phyloP scores from a whole-genome alignment of 2,888 invertebrate species.

The Chorisops tibialis region DNA sequence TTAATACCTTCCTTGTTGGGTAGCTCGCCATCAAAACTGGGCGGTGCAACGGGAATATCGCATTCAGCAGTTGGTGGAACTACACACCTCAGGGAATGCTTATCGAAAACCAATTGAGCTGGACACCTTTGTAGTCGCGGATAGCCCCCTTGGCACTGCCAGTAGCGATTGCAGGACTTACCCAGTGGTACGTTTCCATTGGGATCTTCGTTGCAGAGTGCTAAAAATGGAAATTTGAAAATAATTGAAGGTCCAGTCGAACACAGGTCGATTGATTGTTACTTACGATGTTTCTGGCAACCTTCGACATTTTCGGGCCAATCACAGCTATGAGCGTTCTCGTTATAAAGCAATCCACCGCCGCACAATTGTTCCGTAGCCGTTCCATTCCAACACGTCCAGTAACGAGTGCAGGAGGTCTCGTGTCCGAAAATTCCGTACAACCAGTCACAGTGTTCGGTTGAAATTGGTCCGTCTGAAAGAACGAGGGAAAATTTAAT shows the following conservation, averaged over 20 bases:
- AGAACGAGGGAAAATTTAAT: neutral
- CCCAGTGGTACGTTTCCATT: conserved; percentile 89
- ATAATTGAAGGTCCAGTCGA: neutral
- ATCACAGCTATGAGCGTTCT: conserved; percentile 86
- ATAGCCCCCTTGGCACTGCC: conserved; percentile 93
- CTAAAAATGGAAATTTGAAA: conserved; percentile 56
- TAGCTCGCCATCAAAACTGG: conserved; percentile 58
- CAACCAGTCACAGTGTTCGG: conserved; percentile 88
- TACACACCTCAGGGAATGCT: conserved; percentile 75
- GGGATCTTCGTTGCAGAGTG: conserved; percentile 85
- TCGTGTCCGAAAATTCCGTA: conserved; percentile 93
- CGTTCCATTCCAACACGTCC: conserved; percentile 95
- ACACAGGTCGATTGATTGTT: too few species aligned
- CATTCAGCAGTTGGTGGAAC: conserved; percentile 89
- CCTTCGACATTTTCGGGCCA: conserved; percentile 93
- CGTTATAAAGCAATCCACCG: conserved; percentile 86
- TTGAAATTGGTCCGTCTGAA: conserved; percentile 75
- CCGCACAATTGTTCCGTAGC: conserved; percentile 90
- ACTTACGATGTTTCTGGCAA: conserved; percentile 91
- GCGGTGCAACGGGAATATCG: conserved; percentile 75
- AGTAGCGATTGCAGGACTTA: conserved; percentile 90
- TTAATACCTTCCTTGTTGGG: conserved; percentile 25
- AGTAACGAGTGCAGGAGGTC: conserved; percentile 88
- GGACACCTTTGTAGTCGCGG: conserved; percentile 87
- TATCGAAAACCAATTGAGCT: conserved; percentile 86